Evolutionary conservation across 2,113 vertebrate species (phyloP), one percentile per base, ranked within the genome.

Genomic region (Mormoops blainvillei): DNA sequence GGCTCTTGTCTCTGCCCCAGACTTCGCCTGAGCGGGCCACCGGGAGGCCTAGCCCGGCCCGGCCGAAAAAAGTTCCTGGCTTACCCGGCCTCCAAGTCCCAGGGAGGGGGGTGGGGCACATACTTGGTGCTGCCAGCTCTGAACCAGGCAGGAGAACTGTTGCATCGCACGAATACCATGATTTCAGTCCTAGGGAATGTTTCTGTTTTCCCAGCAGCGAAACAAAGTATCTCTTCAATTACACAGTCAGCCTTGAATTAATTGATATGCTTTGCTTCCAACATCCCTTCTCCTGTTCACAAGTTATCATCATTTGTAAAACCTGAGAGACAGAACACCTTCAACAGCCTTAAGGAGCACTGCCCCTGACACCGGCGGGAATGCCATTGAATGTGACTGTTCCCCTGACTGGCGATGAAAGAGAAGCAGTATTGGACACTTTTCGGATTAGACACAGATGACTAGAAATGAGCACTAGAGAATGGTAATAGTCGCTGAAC

Each of bases 361-460:
- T 38, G 22, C n/a, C 31, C 9, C 5, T 2, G 13, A 36, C 38
- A 41, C 28, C 3, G 38, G 50, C 71, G 1, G 67, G 45, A 12
- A 2, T 4, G 20, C 26, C 6, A 1, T 48, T 43, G 5, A n/a
- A 7, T 22, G 2, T 2, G 26, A 48, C 2, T 4, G 31, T 41
- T 41, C 24, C 19, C 65, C 18, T 28, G 15, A 15, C 36, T 18
- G 36, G 13, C 4, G 7, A 33, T 12, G 20, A 61, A 22, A 26
- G 48, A 81, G 71, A 45, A 28, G n/a, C 22, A 36, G 2, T 33
- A 3, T 20, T 9, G 4, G 45, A 31, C 43, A 1, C n/a, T 1
- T 18, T 45, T 22, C 5, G 15, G 41, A 9, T 20, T 41, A 85
- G 65, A 54, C 13, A 20, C n/a, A 2, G 71, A 5, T 5, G 7